Base-by-base conservation (phyloP, 2,888 invertebrate species). In the Strigamia crassipes region DNA sequence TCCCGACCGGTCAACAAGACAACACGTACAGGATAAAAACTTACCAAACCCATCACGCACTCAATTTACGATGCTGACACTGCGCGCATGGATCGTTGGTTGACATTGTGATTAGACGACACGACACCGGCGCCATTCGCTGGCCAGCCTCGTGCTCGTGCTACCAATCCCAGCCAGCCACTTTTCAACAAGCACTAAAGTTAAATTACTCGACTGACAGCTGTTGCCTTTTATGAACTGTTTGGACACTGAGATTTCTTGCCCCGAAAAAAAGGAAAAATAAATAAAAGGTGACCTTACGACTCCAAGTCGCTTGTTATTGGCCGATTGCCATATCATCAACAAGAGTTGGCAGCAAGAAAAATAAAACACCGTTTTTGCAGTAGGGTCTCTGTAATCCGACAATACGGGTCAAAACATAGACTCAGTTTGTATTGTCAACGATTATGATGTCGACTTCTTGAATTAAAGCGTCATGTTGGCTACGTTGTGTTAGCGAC, bases 21-120 rank as follows among this genome's bases (percentile, higher is more conserved):
- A 31, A 27, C 27, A 23, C 73, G 31, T 31, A 27, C 10, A 73
- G 13, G 31, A 73, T 1, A 3, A 27, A 27, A 27, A 15, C 31
- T 73, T 73, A 73, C 12, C 15, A 73, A 10, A 27, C 73, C 73
- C 73, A 73, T 73, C 73, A 73, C 73, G 73, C 73, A 31, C 73
- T 31, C 73, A 73, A 73, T 73, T 73, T 73, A 73, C 31, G 73
- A 73, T 23, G 12, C 12, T 73, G 73, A 73, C 73, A 73, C 73
- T 4, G 23, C 12, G 73, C 73, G 31, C 23, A 31, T 4, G 1
- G 27, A 27, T 27, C 73, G 27, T 0, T 15, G 8, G 73, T 73
- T 31, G 73, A 27, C 73, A 31, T 73, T 73, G 73, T n/a, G 73
- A 73, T 31, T 73, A 73, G 73, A 31, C 23, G 66, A 27, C 27